Base-by-base conservation (phyloP, 1,140 invertebrate genomes). In the Anthonomus grandis region DNA sequence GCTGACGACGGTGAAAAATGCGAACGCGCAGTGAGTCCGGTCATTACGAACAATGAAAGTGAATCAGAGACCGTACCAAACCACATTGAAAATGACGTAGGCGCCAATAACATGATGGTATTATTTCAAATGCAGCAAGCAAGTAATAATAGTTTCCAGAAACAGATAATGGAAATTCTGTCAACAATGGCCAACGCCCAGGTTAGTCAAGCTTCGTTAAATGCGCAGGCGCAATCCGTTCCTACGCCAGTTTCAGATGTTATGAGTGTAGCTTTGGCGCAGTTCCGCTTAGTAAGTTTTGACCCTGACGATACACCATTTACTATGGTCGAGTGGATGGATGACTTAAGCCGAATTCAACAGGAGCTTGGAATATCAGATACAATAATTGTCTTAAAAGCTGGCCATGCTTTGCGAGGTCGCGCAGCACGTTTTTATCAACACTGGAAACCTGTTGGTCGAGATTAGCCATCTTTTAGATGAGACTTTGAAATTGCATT, bases 321-420 rank as follows among this genome's bases (percentile, higher is more conserved):
- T n/a, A n/a, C n/a, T n/a, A n/a, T n/a, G n/a, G n/a, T n/a, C n/a
- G n/a, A n/a, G 36, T 48, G 9, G 27, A 48, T 48, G 46, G 46
- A 48, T 15, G 27, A 48, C 4, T 24, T 48, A 18, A 48, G 39
- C 21, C 21, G 27, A 42, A 54, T 54, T 19, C 38, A 54, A 46
- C 23, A 45, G 3, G 51, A 54, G 22, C 21, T 54, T 27, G 41
- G 39, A 15, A 46, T 54, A 3, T 54, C 41, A 6, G 41, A 54
- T 3, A 54, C 39, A 1, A 6, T 54, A 17, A 54, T 45, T 31
- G 41, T 45, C 2, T 24, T 54, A 19, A 46, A 54, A 19, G 51
- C 51, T 25, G 39, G 51, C 18, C 8, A 54, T 15, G 21, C 51
- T 13, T 24, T 54, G 10, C 21, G 51, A 17, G 39, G 51, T 45